Evolutionary conservation across 2,797 vertebrate species (phyloP), one percentile per base, ranked within the genome.

Genomic region (Sylvilagus floridanus): DNA sequence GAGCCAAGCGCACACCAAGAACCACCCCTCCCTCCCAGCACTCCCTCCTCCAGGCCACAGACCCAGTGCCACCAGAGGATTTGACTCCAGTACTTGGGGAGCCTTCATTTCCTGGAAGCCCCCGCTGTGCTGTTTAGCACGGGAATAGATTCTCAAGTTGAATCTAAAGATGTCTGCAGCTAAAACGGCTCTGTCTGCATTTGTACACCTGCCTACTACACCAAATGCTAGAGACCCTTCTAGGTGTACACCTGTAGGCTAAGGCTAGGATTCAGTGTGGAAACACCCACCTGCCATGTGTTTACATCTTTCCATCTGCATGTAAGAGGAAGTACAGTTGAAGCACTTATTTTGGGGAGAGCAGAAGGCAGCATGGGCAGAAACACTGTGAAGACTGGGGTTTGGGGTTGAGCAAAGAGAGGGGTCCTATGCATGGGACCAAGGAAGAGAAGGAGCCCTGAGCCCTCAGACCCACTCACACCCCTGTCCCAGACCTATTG

Each of bases 131-230:
- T 73, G 47, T 93, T 93, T 94, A 94, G 79, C 97, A 96, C 78
- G 78, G 84, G 78, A 94, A 96, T 76, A 12, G 71, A 92, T 96
- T 96, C 97, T 96, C 84, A 96, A 95, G 81, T 90, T 90, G 88
- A 97, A 93, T 95, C 96, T 96, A 94, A 97, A 84, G 81, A 95
- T 96, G 93, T 97, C 42, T 47, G 50, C 14, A 97, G 78, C 94
- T 97, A 35, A 96, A 95, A 93, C 95, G 94, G 95, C 95, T 90
- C 97, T 93, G 82, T 96, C 94, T 96, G 95, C 88, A 95, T 96
- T 96, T 97, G 93, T 66, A 94, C 95, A 95, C 87, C 87, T 84
- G 84, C 84, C 63, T 37, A 57, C 32, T 84, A 28, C 88, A 81
- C 85, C 91, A 91, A 52, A 65, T 1, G 0, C 88, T n/a, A 9